Base-by-base conservation (phyloP, 2,113 vertebrate genomes). In the Festucalex cinctus region DNA sequence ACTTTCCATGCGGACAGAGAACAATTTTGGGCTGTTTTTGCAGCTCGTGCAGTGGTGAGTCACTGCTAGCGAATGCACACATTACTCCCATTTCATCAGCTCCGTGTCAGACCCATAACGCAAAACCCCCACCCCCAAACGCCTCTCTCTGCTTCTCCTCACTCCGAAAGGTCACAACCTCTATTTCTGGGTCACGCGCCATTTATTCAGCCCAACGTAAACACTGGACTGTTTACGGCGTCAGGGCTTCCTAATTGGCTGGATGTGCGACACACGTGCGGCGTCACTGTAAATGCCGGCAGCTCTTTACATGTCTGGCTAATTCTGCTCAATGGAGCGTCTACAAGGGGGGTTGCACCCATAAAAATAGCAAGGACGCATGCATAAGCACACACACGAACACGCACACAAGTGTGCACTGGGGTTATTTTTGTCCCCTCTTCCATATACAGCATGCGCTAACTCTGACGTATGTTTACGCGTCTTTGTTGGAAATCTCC, bases 341-440 rank as follows among this genome's bases (percentile, higher is more conserved):
- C 75, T 65, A 65, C 63, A 53, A 57, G 66, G 36, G 58, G 44
- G 58, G 28, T 58, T 37, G 63, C 53, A 61, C 61, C 75, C 77
- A 81, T 78, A 72, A 76, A 75, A 77, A 65, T 35, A 49, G 75
- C 70, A 63, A 66, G 71, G 76, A 77, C n/a, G 9, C 46, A 51
- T 48, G 36, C 22, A 20, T 16, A 61, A 22, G 22, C 36, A 63
- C 60, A 5, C 35, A 19, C 56, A 74, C 73, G 14, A 60, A 69
- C 59, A 53, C 63, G 61, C 65, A 57, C 43, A 0, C 20, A 26
- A 46, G 43, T 46, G 43, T n/a, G 16, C 1, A 9, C 19, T 24
- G 35, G 16, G 51, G 81, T 76, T 90, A 89, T 89, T 90, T 90
- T 85, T 89, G 88, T 84, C 64, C 0, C 0, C 65, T 69, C 70